Evolutionary conservation across 2,113 vertebrate genomes (phyloP), one percentile per base, ranked within the genome.

Genomic region (Sebastes fasciatus): DNA sequence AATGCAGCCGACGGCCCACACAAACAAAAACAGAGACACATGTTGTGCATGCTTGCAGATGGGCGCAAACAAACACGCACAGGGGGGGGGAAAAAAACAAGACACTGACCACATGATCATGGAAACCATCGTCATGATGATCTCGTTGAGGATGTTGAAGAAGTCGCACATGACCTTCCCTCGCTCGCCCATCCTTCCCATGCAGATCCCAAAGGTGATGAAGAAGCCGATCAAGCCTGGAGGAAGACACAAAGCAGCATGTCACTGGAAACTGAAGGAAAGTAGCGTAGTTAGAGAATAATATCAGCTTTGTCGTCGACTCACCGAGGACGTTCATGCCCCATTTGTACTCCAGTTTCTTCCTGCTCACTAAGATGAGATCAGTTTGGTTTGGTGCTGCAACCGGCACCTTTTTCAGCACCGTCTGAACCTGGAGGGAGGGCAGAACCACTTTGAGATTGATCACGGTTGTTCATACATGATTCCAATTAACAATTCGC

Each of bases 81-180:
- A 6, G 34, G 6, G 17, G 3, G 6, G 48, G 49, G 17, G 8
- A 54, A 0, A 3, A 10, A 1, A 19, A 74, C 21, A 40, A 73
- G 54, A 67, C 62, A 94, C 95, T 94, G 65, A 97, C 96, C 96
- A 97, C 96, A 97, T 97, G 88, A 97, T 96, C 93, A 96, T 90
- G 79, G 94, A 95, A 23, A 97, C 96, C 93, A 97, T 96, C 76
- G 93, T 95, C 96, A 97, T 97, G 85, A 97, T 96, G 60, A 97
- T 96, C 91, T 97, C 96, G 34, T 97, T 97, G 52, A 97, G 95
- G 87, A 97, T 92, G 86, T 96, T 97, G 94, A 97, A 97, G 95
- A 97, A 97, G 23, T 96, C 95, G 1, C 92, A 94, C 96, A 97
- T 96, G 83, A 95, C 9, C 62, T 93, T 95, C 5, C 95, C 96